Base-by-base conservation (phyloP, 2,888 invertebrate species). In the Catonia carolina region DNA sequence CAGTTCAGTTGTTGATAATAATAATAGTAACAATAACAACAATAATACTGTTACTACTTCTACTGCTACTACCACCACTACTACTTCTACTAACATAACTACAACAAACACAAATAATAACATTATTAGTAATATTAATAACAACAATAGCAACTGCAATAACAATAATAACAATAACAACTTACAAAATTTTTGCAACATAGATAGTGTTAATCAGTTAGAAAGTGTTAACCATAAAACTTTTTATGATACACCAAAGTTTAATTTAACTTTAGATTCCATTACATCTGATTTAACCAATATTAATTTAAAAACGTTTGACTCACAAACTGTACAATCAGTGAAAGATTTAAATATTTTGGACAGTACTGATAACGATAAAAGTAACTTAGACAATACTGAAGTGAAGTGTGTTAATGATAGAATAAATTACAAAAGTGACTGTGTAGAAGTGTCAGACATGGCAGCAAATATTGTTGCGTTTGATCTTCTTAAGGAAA, bases 231-330 rank as follows among this genome's bases (percentile, higher is more conserved):
- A 27, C 22, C 74, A 75, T 63, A 79, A 79, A 67, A 74, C 75
- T 37, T 78, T 78, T 64, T 78, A 78, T 67, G 78, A 79, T 63
- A 79, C 79, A 62, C 75, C 78, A 0, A 78, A 78, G 56, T 77
- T 79, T 61, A 75, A 78, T 66, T 74, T 78, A 59, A 73, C 75
- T 62, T 71, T 49, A 18, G 58, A 55, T n/a, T n/a, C n/a, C n/a
- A 45, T 45, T 15, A 23, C 45, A 10, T 20, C 23, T 2, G 45
- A 45, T 18, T n/a, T 45, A 15, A 20, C 23, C 1, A 45, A 45
- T 27, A 20, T 45, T 23, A 73, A 23, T 51, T 22, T 36, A 37
- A 37, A 37, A 39, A 7, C 23, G 23, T 41, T 23, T n/a, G 27
- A 23, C 15, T 31, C 31, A 14, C 4, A 50, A 35, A 14, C 8